phyloP scores from a whole-genome alignment of 1,140 invertebrate species.

The Rhizoglyphus robini region DNA sequence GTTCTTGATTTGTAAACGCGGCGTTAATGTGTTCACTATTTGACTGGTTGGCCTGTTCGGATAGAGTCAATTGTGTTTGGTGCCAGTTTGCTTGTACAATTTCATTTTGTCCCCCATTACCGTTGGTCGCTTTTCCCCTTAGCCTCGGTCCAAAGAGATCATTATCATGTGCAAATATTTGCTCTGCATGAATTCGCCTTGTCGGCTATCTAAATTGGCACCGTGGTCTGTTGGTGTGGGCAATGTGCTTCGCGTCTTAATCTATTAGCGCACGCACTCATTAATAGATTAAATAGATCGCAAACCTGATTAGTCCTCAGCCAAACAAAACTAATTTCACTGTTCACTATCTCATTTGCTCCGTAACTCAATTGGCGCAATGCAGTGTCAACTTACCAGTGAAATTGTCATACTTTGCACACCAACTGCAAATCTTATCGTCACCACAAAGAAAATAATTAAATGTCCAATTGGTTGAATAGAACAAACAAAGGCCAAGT shows the following conservation, averaged over 20 bases:
- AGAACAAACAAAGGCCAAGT: background rate
- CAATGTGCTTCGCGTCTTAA: background rate
- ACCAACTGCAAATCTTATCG: too few relatives aligned
- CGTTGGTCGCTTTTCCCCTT: background rate
- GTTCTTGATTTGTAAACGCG: too few relatives aligned
- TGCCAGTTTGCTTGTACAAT: background rate
- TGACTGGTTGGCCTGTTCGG: too few relatives aligned
- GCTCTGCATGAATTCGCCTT: background rate
- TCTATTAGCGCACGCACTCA: conserved; percentile 6
- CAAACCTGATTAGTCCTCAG: background rate
- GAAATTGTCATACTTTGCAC: too few relatives aligned
- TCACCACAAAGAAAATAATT: background rate
- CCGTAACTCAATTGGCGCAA: too few relatives aligned
- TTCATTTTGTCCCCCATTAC: background rate
- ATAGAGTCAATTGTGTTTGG: background rate
- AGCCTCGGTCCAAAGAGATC: too few relatives aligned
- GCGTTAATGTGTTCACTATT: too few relatives aligned
- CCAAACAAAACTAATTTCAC: too few relatives aligned
- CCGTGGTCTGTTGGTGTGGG: background rate
- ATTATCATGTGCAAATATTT: conserved; percentile 13
- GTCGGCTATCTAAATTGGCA: conserved; percentile 6
- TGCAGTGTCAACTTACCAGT: too few relatives aligned
- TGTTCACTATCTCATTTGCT: too few relatives aligned
- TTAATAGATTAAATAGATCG: conserved; percentile 10
- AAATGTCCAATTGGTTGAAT: background rate